Conservation (phyloP, 1,140 invertebrate species). For the Brachionus plicatilis region DNA sequence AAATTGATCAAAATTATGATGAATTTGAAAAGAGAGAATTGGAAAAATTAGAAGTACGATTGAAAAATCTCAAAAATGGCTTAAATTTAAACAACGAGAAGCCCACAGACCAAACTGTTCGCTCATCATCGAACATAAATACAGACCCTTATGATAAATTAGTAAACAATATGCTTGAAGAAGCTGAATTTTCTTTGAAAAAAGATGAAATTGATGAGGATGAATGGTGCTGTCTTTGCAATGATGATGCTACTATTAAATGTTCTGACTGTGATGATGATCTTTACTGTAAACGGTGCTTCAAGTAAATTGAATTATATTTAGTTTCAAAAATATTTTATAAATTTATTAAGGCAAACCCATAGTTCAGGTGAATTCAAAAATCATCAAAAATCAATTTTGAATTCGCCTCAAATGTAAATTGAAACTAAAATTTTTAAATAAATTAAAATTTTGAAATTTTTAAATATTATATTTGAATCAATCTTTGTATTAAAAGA, state of each 20-base stretch:
- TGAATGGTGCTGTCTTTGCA: slow-evolving; percentile 68
- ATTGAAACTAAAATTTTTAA: too few relatives aligned
- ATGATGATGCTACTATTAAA: slow-evolving; percentile 65
- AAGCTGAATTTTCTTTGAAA: neutral
- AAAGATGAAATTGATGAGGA: neutral
- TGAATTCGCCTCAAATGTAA: neutral
- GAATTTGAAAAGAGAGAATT: slow-evolving; percentile 17
- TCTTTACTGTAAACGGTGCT: slow-evolving; percentile 67
- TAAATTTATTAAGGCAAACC: neutral
- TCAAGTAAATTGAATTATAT: slow-evolving; percentile 48
- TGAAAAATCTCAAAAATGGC: neutral
- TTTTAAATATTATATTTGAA: neutral
- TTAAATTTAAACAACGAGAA: neutral
- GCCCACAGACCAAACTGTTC: neutral
- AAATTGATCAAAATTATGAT: slow-evolving; percentile 26
- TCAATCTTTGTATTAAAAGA: too few relatives aligned
- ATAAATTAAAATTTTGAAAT: too few relatives aligned
- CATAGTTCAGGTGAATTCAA: neutral
- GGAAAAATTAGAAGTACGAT: slow-evolving; percentile 4
- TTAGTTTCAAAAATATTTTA: neutral
- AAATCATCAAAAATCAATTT: neutral
- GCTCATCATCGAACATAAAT: neutral
- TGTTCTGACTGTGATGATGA: slow-evolving; percentile 68
- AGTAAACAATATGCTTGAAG: neutral
- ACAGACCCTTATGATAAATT: neutral